Evolutionary conservation across 2,797 vertebrate species (phyloP).

Genomic region (Antrozous pallidus): DNA sequence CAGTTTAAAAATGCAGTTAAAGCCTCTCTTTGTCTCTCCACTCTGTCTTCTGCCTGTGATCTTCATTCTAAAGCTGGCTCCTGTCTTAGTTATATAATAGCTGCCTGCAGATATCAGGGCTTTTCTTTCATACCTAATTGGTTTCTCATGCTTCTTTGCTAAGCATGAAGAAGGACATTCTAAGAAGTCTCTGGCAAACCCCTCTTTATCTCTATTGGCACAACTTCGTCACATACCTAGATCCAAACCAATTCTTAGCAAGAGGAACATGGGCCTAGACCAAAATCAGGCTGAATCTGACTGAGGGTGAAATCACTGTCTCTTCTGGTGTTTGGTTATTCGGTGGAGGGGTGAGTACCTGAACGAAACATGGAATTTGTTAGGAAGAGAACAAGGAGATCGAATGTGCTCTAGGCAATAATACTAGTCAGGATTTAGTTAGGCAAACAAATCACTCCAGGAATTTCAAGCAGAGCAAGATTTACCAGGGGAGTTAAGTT

Average conservation of each 20-base stretch:
- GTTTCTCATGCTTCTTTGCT: not conserved
- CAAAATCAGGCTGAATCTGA: not conserved
- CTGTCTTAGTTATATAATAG: not conserved
- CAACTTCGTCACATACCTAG: not conserved
- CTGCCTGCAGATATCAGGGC: not conserved
- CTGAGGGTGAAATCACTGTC: not conserved
- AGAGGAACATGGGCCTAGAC: not conserved
- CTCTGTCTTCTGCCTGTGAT: not conserved
- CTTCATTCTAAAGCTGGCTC: not conserved
- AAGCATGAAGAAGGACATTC: not conserved
- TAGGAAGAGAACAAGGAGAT: not conserved
- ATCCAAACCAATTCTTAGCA: constrained; percentile 19
- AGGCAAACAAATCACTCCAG: not conserved
- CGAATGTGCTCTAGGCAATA: not conserved
- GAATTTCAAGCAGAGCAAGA: not conserved
- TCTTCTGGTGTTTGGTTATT: not conserved
- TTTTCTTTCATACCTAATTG: not conserved
- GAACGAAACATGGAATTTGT: not conserved
- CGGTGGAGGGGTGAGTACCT: not conserved
- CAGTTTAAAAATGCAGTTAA: not conserved
- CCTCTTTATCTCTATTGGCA: not conserved
- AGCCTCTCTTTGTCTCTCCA: not conserved
- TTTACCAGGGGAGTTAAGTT: not conserved
- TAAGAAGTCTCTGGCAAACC: not conserved
- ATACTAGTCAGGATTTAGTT: not conserved